A percentile compares a stretch with the other conserved stretches of the same genome.
Conservation (phyloP, 2,797 vertebrate genomes). For the Xiphophorus birchmanni region DNA sequence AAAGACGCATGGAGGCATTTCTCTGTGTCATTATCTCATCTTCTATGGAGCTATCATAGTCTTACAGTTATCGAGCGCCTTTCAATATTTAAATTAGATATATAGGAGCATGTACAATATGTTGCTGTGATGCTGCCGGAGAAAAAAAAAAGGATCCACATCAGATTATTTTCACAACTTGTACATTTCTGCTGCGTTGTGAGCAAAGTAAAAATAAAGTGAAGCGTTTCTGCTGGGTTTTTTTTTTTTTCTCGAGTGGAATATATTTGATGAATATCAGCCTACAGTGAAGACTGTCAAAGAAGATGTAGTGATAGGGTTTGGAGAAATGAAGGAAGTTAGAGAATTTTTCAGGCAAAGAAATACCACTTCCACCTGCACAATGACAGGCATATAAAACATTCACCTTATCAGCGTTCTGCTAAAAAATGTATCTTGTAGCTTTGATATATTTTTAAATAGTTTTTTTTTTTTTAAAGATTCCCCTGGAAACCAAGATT, state of each 20-base stretch:
- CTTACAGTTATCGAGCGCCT: constrained; percentile 10
- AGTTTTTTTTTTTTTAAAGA: constrained; percentile 10
- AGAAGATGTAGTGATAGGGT: constrained; percentile 36
- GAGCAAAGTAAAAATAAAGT: constrained; percentile 36
- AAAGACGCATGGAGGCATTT: not conserved
- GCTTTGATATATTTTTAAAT: constrained; percentile 56
- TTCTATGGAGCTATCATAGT: constrained; percentile 1
- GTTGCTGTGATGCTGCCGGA: not conserved
- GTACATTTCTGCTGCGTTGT: constrained; percentile 30
- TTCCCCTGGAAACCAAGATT: constrained; percentile 19
- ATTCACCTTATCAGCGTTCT: constrained; percentile 41
- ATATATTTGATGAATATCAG: constrained; percentile 46
- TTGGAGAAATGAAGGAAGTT: constrained; percentile 40
- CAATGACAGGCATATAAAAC: constrained; percentile 60
- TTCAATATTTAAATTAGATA: not conserved
- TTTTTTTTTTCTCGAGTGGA: constrained; percentile 23
- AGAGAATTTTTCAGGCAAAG: constrained; percentile 35
- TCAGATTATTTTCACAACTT: constrained; percentile 12
- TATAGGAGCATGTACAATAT: not conserved
- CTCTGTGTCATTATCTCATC: constrained; percentile 18
- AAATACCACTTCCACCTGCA: constrained; percentile 39
- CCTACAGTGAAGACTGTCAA: constrained; percentile 40
- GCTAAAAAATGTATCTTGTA: constrained; percentile 47
- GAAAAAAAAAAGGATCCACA: not conserved
- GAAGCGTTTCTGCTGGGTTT: constrained; percentile 2